Base-by-base conservation (phyloP, 2,113 vertebrate genomes). In the Grammomys surdaster region DNA sequence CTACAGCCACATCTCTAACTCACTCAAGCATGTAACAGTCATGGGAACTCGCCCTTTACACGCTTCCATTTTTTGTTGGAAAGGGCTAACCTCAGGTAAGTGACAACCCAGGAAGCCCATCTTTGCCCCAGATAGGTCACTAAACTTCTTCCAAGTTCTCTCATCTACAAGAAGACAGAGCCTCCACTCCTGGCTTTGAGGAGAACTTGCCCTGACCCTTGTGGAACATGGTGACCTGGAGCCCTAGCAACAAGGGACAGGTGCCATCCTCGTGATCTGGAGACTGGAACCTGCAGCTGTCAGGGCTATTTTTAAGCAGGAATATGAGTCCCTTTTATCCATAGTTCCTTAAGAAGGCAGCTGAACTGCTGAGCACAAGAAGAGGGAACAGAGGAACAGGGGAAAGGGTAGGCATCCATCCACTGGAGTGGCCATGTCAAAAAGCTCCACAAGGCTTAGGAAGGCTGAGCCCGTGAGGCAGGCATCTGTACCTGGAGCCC, bases 251-350 rank as follows among this genome's bases (percentile, higher is more conserved):
- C 56, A 75, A 43, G 26, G 76, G 48, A 13, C 0, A 11, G 78
- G 36, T n/a, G 56, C 36, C 56, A 43, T 36, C n/a, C 69, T 58
- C 14, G 12, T 89, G 90, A 97, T 33, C 43, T 26, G 80, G 94
- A 95, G 96, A 96, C 90, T 93, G 78, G 96, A 97, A 94, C 95
- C 95, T 96, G 90, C 97, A 98, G 97, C 97, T 98, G 96, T 93
- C 94, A 1, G 28, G 1, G 81, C 77, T 98, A 98, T 98, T 98
- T 98, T 98, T 98, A 98, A 97, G 94, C 87, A 93, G 94, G 96
- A 97, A 98, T 97, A 97, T 40, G 48, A 98, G 96, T 94, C 96
- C 77, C 33, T 36, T 31, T 90, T 78, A 7, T 91, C 86, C 77
- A 91, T 65, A 96, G 86, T 93, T 93, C 91, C 92, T 81, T 75